These are phyloP conservation scores for Danio tinwini DNA, from an alignment of 2,797 vertebrate species.

Conservation along the genomic window DNA sequence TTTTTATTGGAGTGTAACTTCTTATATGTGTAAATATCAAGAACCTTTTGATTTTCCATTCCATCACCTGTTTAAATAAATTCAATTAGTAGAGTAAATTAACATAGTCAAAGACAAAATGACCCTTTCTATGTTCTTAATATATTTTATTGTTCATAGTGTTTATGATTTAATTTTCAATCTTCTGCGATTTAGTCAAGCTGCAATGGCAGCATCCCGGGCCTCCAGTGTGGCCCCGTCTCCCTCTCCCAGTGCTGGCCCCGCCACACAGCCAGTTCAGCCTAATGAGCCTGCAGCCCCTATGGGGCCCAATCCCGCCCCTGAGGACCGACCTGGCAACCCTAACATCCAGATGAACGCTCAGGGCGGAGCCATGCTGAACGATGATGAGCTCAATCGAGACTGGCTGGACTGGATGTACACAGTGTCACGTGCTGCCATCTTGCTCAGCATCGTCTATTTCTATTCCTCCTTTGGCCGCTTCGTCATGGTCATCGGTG, in stretches of 20 bases:
- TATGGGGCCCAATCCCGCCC: conserved; percentile 75
- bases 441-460: conserved; percentile 96
- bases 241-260: conserved; percentile 54
- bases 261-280: conserved; percentile 63
- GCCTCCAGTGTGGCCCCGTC: conserved; percentile 65
- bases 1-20: no score
- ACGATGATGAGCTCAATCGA: conserved; percentile 94
- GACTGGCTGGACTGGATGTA: conserved; percentile 99
- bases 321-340: conserved; percentile 86
- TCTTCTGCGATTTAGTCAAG: conserved; percentile 80
- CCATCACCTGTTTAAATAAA: no score
- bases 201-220: conserved; percentile 89
- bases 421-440: conserved; percentile 88
- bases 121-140: not conserved
- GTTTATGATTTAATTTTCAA: not conserved
- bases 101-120: no score
- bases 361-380: conserved; percentile 89
- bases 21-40: no score
- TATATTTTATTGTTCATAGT: not conserved
- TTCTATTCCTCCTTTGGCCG: conserved; percentile 98
- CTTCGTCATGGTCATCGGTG: conserved; percentile 93
- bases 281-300: conserved; percentile 72
- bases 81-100: no score
- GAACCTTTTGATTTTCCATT: no score
- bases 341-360: conserved; percentile 95